These are phyloP conservation scores for Tauraco erythrolophus DNA, from an alignment of 2,113 vertebrate genomes.

Conservation along the genomic window DNA sequence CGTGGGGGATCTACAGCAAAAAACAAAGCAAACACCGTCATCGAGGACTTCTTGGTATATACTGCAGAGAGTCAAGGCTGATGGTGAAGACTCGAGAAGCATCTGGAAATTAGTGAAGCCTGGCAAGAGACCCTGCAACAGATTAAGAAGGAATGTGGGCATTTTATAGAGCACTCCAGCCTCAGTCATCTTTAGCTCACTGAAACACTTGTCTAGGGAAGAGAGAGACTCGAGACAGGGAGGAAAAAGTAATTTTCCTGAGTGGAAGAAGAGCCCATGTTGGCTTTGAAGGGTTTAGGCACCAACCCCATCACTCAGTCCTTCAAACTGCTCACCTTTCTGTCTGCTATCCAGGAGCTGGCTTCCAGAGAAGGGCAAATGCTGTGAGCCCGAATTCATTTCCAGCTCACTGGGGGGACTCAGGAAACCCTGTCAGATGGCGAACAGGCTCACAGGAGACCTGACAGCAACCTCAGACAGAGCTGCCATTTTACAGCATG, in stretches of 20 bases:
- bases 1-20: not conserved
- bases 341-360: not conserved
- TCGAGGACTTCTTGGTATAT: not conserved
- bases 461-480: not conserved
- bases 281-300: not conserved
- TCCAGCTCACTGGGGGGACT: not conserved
- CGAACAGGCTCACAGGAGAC: not conserved
- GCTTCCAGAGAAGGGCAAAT: not conserved
- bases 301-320: not conserved
- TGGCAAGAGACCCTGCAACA: not conserved
- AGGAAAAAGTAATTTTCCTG: not conserved
- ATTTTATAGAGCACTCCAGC: not conserved
- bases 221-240: not conserved
- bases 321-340: not conserved
- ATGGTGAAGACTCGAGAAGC: not conserved
- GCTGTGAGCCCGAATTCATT: not conserved
- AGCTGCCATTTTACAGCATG: not conserved
- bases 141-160: not conserved
- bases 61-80: not conserved
- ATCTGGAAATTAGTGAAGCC: not conserved
- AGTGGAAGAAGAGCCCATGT: not conserved
- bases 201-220: not conserved
- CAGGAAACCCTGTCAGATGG: not conserved
- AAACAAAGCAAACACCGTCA: not conserved
- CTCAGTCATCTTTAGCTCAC: not conserved